Percentiles rank a stretch among this genome's conserved stretches.
Conservation (phyloP, 2,113 vertebrate genomes). For the Charina bottae region DNA sequence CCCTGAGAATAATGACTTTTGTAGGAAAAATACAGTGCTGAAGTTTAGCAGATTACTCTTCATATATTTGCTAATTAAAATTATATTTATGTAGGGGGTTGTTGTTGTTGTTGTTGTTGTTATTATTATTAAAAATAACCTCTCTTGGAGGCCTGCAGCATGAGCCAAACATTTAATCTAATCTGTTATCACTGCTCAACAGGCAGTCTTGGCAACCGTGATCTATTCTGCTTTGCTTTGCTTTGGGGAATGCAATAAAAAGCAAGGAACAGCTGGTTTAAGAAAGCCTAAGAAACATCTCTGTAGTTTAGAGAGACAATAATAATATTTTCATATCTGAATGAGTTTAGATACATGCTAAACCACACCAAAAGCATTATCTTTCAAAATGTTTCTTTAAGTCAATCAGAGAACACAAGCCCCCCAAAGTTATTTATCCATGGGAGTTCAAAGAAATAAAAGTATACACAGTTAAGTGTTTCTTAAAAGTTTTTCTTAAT, state of each 20-base stretch:
- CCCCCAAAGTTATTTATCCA: slow-evolving; percentile 25
- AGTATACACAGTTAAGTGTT: slow-evolving; percentile 47
- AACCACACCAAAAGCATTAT: slow-evolving; percentile 65
- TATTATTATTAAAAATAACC: slow-evolving; percentile 26
- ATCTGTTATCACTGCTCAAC: slow-evolving; percentile 83
- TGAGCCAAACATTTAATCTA: slow-evolving; percentile 75
- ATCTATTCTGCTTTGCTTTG: slow-evolving; percentile 77
- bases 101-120: background rate
- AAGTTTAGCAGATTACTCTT: slow-evolving; percentile 41
- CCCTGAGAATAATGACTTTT: slow-evolving; percentile 44
- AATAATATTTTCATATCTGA: slow-evolving; percentile 79
- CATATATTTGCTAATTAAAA: slow-evolving; percentile 44
- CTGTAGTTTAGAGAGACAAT: slow-evolving; percentile 76
- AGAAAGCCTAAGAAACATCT: slow-evolving; percentile 71
- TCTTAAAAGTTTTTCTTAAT: slow-evolving; percentile 42
- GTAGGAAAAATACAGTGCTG: slow-evolving; percentile 22
- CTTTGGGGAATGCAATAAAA: slow-evolving; percentile 82
- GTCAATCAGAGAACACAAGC: slow-evolving; percentile 60
- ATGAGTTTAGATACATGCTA: slow-evolving; percentile 66
- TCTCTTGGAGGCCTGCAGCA: slow-evolving; percentile 54
- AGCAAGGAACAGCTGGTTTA: slow-evolving; percentile 80
- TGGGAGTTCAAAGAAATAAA: slow-evolving; percentile 65
- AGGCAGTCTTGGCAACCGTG: slow-evolving; percentile 76
- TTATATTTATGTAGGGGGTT: slow-evolving; percentile 14
- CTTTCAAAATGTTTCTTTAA: slow-evolving; percentile 71